phyloP scores from a whole-genome alignment of 2,888 invertebrate species.

The Allolobophora icterica region DNA sequence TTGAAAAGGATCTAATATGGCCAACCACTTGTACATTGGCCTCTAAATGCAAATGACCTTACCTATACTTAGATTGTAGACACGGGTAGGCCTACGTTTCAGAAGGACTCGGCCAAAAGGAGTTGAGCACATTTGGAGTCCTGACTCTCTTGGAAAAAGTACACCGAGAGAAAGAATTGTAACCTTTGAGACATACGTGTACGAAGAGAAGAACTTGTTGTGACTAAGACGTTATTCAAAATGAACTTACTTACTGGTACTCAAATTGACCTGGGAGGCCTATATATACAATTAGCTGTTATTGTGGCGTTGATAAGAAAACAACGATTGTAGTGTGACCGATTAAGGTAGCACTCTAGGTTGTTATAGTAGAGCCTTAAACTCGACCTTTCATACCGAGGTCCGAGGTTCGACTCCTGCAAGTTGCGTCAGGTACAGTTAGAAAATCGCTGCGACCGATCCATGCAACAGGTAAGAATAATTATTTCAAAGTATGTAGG shows the following conservation, averaged over 20 bases:
- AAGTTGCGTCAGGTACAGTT: not conserved
- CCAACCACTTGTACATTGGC: not conserved
- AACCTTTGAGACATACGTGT: not conserved
- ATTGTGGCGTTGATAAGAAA: not conserved
- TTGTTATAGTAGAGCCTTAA: not conserved
- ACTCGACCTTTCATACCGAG: not conserved
- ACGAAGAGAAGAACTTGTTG: not conserved
- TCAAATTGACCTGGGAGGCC: not conserved
- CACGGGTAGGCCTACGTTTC: not conserved
- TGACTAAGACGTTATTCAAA: not conserved
- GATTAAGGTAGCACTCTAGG: not conserved
- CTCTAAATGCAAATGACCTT: not conserved
- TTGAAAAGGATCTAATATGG: not conserved
- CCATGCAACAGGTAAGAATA: not conserved
- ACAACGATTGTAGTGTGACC: not conserved
- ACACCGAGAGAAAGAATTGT: not conserved
- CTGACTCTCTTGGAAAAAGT: not conserved
- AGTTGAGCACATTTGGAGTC: not conserved
- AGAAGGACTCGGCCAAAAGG: not conserved
- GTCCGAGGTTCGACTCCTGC: not conserved
- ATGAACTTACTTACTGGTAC: not conserved
- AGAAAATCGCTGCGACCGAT: not conserved
- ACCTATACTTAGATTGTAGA: not conserved
- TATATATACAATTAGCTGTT: not conserved
- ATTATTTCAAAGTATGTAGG: not conserved